Evolutionary conservation across 2,888 invertebrate species (phyloP).

Genomic region (Acleris literana): DNA sequence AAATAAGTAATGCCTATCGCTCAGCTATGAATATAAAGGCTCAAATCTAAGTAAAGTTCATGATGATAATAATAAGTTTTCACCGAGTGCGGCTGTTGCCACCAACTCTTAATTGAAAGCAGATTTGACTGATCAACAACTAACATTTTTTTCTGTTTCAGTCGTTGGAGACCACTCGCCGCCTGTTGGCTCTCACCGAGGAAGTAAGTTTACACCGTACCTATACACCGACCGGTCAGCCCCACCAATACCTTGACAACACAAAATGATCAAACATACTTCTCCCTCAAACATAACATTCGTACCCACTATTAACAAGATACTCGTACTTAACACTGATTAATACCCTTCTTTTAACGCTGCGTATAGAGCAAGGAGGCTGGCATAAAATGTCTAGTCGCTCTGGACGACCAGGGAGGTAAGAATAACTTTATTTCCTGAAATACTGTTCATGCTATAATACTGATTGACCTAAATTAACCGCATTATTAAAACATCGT

Average conservation of each 20-base stretch:
- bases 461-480: slow-evolving; percentile 31
- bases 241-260: slow-evolving; percentile 20
- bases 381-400: slow-evolving; percentile 97
- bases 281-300: slow-evolving; percentile 28
- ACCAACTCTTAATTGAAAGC: neutral
- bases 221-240: slow-evolving; percentile 5
- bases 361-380: slow-evolving; percentile 94
- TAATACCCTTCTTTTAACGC: slow-evolving; percentile 38
- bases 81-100: too few relatives aligned
- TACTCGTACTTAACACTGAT: slow-evolving; percentile 25
- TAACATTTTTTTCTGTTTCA: slow-evolving; percentile 67
- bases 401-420: slow-evolving; percentile 98
- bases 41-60: too few relatives aligned
- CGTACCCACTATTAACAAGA: slow-evolving; percentile 18
- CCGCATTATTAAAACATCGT: slow-evolving; percentile 34
- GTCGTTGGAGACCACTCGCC: slow-evolving; percentile 91
- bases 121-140: neutral
- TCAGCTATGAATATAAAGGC: too few relatives aligned
- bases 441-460: slow-evolving; percentile 19
- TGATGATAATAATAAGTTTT: too few relatives aligned
- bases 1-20: too few relatives aligned
- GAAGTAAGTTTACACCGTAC: slow-evolving; percentile 50
- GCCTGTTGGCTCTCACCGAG: slow-evolving; percentile 91
- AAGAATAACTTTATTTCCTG: slow-evolving; percentile 77
- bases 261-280: slow-evolving; percentile 30